Percentiles rank a stretch among this genome's conserved stretches.
phyloP scores from a whole-genome alignment of 1,140 invertebrate genomes.

The Drosophila mayri region DNA sequence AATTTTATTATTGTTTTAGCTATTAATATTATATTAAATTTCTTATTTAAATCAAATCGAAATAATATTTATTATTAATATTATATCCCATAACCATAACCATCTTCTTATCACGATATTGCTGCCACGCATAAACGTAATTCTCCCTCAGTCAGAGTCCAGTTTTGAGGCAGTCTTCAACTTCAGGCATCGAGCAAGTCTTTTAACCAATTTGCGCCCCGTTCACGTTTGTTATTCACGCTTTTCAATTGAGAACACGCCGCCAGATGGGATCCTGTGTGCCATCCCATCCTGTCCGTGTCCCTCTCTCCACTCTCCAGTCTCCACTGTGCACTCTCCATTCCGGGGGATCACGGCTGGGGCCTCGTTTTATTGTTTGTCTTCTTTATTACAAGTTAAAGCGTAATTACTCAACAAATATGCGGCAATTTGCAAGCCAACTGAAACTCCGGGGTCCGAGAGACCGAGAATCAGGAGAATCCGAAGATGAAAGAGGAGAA shows the following conservation, averaged over 20 bases:
- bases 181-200: slow-evolving; percentile 44
- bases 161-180: slow-evolving; percentile 26
- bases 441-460: slow-evolving; percentile 16
- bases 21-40: no score
- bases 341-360: slow-evolving; percentile 42
- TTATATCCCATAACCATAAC: no score
- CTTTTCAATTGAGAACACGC: slow-evolving; percentile 81
- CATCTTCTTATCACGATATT: slow-evolving; percentile 1
- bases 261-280: slow-evolving; percentile 58
- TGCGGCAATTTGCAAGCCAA: slow-evolving; percentile 77
- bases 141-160: not conserved
- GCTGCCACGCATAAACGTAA: slow-evolving; percentile 50
- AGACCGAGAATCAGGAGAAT: not conserved
- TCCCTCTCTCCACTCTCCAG: not conserved
- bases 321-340: not conserved
- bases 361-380: slow-evolving; percentile 81
- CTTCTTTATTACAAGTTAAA: slow-evolving; percentile 83
- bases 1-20: no score
- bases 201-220: slow-evolving; percentile 77
- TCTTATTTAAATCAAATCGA: no score
- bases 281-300: not conserved
- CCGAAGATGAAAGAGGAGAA: not conserved
- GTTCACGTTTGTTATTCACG: slow-evolving; percentile 83
- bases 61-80: no score
- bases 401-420: slow-evolving; percentile 83